Percentiles rank a stretch among this genome's conserved stretches.
phyloP scores from a whole-genome alignment of 2,888 invertebrate genomes.

The Oscheius sp. region DNA sequence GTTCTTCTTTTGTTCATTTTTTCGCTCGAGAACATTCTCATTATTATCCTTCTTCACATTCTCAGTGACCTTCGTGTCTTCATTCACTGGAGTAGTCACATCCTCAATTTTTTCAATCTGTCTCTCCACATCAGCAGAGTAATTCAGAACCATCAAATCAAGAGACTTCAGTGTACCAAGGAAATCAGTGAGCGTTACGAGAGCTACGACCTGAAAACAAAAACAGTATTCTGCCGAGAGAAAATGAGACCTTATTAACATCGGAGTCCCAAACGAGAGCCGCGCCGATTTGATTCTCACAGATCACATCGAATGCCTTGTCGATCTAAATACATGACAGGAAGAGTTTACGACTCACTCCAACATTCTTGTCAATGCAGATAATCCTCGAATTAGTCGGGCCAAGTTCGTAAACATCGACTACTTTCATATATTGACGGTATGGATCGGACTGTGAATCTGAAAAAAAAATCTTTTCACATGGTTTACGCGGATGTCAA shows the following conservation, averaged over 20 bases:
- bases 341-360: not conserved
- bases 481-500: not conserved
- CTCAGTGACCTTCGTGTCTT: conserved; percentile 36
- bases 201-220: conserved; percentile 33
- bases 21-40: not conserved
- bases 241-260: conserved; percentile 20
- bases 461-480: conserved; percentile 22
- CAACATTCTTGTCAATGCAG: conserved; percentile 19
- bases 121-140: not conserved
- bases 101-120: not conserved
- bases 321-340: conserved; percentile 30
- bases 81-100: not conserved
- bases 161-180: conserved; percentile 9
- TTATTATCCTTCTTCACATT: conserved; percentile 13
- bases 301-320: conserved; percentile 45
- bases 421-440: conserved; percentile 56
- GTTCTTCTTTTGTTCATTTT: not conserved
- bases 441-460: conserved; percentile 54
- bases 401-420: conserved; percentile 54
- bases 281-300: conserved; percentile 44
- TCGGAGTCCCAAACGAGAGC: conserved; percentile 49
- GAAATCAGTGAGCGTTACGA: conserved; percentile 40
- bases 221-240: not conserved
- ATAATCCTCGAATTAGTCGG: conserved; percentile 43
- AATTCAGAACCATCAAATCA: too few relatives aligned